Evolutionary conservation across 2,888 invertebrate genomes (phyloP), one percentile per base, ranked within the genome.

Genomic region (Hypselothyrea guttata): DNA sequence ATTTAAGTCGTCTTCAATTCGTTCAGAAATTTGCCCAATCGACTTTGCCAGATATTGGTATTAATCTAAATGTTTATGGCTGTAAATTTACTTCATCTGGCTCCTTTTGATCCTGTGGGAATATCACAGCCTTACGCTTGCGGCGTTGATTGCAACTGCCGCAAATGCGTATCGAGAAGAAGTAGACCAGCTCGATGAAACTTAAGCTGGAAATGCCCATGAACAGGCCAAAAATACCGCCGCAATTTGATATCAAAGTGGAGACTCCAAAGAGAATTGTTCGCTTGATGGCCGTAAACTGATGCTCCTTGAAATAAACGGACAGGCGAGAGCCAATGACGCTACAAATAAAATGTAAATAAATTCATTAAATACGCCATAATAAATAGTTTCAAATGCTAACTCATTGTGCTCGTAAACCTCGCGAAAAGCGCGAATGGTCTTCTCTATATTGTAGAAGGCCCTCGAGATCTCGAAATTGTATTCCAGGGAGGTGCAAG

Each of bases 251-350:
- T 33, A 94, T 90, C 78, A 94, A 92, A 66, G 94, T 94, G 0
- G 93, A 93, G 42, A 91, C 91, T 0, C 93, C 93, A 81, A 93
- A 94, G 15, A 94, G 88, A 75, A 94, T 93, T 0, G 93, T 93
- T 2, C 94, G 91, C 41, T 93, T 92, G 5, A 93, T 93, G 0
- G 93, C 93, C 42, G 94, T 93, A 72, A 94, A 94, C 83, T 94
- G 93, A 27, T 92, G 91, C 76, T 94, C 94, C 87, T 94, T 94
- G 89, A 94, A 94, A 89, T 93, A 94, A 9, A 94, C 91, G 74
- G 92, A 91, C 9, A 94, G 90, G 1, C 94, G 91, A 0, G 94
- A 91, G 81, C 91, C 91, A 66, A 91, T 87, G 8, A 90, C 86
- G 60, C 93, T 92, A 71, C 45, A 90, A 71, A 18, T 8, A 12